Evolutionary conservation across 2,888 invertebrate species (phyloP).

Genomic region (Mellilla xanthometata): DNA sequence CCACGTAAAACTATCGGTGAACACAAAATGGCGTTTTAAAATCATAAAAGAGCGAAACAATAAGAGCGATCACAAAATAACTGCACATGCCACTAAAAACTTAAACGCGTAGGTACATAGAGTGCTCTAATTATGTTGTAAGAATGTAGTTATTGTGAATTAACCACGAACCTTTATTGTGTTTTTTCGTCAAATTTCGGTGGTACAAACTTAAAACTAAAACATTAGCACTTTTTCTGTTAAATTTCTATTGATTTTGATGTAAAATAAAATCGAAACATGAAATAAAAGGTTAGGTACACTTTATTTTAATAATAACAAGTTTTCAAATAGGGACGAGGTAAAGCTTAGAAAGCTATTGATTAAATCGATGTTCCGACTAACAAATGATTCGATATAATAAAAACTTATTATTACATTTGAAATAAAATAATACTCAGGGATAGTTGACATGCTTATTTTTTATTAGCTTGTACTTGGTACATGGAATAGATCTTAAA

Average conservation of each 20-base stretch:
- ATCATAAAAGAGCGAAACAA: slow-evolving; percentile 64
- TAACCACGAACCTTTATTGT: slow-evolving; percentile 58
- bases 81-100: slow-evolving; percentile 70
- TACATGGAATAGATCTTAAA: too few species aligned
- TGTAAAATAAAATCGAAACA: slow-evolving; percentile 65
- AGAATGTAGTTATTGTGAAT: slow-evolving; percentile 58
- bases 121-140: slow-evolving; percentile 62
- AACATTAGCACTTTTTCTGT: slow-evolving; percentile 43
- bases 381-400: too few species aligned
- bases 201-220: slow-evolving; percentile 33
- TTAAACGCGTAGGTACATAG: slow-evolving; percentile 53
- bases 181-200: slow-evolving; percentile 36
- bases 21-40: slow-evolving; percentile 70
- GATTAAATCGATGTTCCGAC: too few species aligned
- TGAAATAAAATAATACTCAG: too few species aligned
- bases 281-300: slow-evolving; percentile 68
- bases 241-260: slow-evolving; percentile 50
- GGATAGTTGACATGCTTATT: too few species aligned
- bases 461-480: too few species aligned
- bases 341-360: too few species aligned
- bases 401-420: too few species aligned
- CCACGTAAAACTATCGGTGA: slow-evolving; percentile 34
- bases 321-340: slow-evolving; percentile 48
- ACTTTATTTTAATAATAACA: slow-evolving; percentile 71
- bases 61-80: slow-evolving; percentile 68